Evolutionary conservation across 2,888 invertebrate genomes (phyloP).

Genomic region (Pardosa pseudoannulata): DNA sequence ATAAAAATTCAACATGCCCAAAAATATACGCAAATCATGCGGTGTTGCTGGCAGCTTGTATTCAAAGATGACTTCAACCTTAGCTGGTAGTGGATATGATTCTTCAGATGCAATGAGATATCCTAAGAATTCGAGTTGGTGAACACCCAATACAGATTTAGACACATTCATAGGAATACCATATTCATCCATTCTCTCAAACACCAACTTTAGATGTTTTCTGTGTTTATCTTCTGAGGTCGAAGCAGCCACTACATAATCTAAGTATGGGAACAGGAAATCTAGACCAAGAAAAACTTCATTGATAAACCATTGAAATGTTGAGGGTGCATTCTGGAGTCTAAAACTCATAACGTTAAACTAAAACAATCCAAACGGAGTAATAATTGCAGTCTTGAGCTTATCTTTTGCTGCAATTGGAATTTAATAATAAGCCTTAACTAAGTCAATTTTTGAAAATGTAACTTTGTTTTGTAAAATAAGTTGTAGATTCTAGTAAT

Average conservation of each 20-base stretch:
- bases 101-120: slow-evolving; percentile 1
- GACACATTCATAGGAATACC: slow-evolving; percentile 1
- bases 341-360: slow-evolving; percentile 28
- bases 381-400: neutral
- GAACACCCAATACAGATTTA: slow-evolving; percentile 16
- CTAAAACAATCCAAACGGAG: neutral
- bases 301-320: slow-evolving; percentile 14
- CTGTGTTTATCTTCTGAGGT: slow-evolving; percentile 20
- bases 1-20: slow-evolving; percentile 70
- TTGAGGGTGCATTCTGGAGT: slow-evolving; percentile 7
- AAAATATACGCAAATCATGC: slow-evolving; percentile 41
- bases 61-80: slow-evolving; percentile 35
- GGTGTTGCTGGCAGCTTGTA: slow-evolving; percentile 23
- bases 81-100: slow-evolving; percentile 13
- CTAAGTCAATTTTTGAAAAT: slow-evolving; percentile 28
- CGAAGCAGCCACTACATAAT: slow-evolving; percentile 12
- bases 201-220: neutral
- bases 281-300: neutral
- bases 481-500: neutral
- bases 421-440: neutral
- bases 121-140: slow-evolving; percentile 13
- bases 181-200: slow-evolving; percentile 6
- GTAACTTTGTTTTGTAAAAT: slow-evolving; percentile 5
- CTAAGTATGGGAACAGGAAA: slow-evolving; percentile 11
- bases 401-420: slow-evolving; percentile 16